A percentile compares a stretch with the other conserved stretches of the same genome.
phyloP scores from a whole-genome alignment of 2,888 invertebrate species.

The Drosophila ustulata region DNA sequence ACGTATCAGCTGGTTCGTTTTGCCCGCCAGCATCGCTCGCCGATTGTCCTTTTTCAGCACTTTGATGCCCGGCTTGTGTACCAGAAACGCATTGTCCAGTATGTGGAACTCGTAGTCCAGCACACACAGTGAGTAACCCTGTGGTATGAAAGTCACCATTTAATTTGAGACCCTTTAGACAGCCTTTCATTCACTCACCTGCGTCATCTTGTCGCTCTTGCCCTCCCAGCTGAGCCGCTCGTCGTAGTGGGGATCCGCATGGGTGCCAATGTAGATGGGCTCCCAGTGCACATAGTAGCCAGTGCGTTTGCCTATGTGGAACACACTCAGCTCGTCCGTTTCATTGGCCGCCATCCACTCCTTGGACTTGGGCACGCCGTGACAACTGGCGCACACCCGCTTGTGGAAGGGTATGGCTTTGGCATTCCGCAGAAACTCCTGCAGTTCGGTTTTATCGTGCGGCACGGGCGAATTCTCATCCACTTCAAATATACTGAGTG shows the following conservation, averaged over 20 bases:
- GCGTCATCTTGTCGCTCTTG: slow-evolving; percentile 97
- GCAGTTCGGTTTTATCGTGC: slow-evolving; percentile 90
- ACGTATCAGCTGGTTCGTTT: slow-evolving; percentile 91
- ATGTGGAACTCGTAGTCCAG: slow-evolving; percentile 97
- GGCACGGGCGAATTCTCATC: slow-evolving; percentile 88
- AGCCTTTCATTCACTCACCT: slow-evolving; percentile 87
- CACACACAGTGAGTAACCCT: slow-evolving; percentile 96
- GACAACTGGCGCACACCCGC: slow-evolving; percentile 94
- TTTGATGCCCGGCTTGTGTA: slow-evolving; percentile 96
- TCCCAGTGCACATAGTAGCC: slow-evolving; percentile 95
- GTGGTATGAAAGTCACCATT: not conserved
- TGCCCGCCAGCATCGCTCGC: slow-evolving; percentile 90
- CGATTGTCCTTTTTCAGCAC: slow-evolving; percentile 91
- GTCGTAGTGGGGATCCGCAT: slow-evolving; percentile 94
- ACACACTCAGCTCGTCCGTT: slow-evolving; percentile 90
- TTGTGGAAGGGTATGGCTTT: slow-evolving; percentile 97
- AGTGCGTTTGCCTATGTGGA: slow-evolving; percentile 92
- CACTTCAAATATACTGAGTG: slow-evolving; percentile 95
- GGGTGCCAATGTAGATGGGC: slow-evolving; percentile 96
- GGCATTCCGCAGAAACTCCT: slow-evolving; percentile 90
- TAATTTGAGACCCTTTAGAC: too few relatives aligned
- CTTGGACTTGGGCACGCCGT: slow-evolving; percentile 93
- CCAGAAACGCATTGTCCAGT: slow-evolving; percentile 96
- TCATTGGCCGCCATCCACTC: slow-evolving; percentile 93
- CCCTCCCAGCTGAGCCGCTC: slow-evolving; percentile 97